phyloP scores from a whole-genome alignment of 30 jellyfish, hydroid and myxozoan genomes.

The Hydractinia echinata region DNA sequence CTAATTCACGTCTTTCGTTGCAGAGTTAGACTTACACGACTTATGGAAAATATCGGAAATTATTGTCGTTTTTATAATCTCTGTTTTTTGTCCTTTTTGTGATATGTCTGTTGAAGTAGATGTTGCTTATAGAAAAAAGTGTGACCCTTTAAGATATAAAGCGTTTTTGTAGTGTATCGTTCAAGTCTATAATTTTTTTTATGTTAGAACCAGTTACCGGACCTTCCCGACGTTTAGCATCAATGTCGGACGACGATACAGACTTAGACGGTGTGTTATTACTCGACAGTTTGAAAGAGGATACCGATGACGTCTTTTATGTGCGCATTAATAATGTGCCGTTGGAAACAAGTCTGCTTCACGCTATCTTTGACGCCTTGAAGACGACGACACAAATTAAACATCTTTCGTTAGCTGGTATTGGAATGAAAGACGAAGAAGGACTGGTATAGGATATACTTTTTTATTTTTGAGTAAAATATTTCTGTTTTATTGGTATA shows the following conservation, averaged over 20 bases:
- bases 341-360: constrained; percentile 2
- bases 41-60: too few species aligned
- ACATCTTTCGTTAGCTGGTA: constrained; percentile 35
- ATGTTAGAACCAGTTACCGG: constrained; percentile 3
- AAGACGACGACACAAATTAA: constrained; percentile 31
- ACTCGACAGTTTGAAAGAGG: constrained; percentile 28
- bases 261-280: constrained; percentile 26
- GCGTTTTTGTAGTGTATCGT: background rate
- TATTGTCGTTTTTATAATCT: too few species aligned
- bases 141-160: background rate
- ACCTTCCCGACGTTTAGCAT: constrained; percentile 22
- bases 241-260: constrained; percentile 41
- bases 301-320: constrained; percentile 32
- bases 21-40: too few species aligned
- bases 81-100: too few species aligned
- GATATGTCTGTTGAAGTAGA: too few species aligned
- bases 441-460: constrained; percentile 22
- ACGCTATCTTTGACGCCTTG: constrained; percentile 33
- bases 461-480: too few species aligned
- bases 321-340: constrained; percentile 34
- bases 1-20: too few species aligned
- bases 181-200: background rate
- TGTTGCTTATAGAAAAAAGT: background rate
- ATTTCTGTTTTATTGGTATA: background rate
- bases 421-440: constrained; percentile 31